Conservation (phyloP, 2,113 vertebrate species). For the Craseonycteris thonglongyai region DNA sequence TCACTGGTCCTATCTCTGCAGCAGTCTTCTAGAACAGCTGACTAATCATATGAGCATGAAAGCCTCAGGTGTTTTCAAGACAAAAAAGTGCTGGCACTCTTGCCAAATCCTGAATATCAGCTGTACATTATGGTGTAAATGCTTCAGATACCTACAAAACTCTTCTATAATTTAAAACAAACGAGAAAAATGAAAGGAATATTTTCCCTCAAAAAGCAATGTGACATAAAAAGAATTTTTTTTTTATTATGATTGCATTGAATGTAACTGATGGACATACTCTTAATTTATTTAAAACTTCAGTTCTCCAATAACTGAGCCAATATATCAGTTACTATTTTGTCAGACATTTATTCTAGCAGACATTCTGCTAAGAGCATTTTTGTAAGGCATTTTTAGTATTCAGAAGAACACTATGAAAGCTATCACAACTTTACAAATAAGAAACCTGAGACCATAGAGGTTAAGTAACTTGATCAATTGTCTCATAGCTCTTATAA, state of each 20-base stretch:
- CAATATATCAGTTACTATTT: not conserved
- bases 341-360: constrained; percentile 17
- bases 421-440: not conserved
- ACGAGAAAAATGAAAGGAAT: not conserved
- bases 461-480: not conserved
- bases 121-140: not conserved
- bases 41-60: no score
- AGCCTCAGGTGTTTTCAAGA: not conserved
- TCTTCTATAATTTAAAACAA: not conserved
- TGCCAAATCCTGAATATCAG: not conserved
- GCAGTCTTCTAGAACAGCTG: not conserved
- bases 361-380: not conserved
- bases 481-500: not conserved
- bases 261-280: not conserved
- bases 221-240: not conserved
- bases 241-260: not conserved
- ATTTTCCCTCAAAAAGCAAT: not conserved
- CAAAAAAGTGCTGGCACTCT: not conserved
- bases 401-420: not conserved
- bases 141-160: not conserved
- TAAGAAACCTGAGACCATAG: not conserved
- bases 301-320: not conserved
- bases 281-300: constrained; percentile 4
- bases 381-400: not conserved
- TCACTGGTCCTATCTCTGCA: not conserved